Evolutionary conservation across 1,140 invertebrate species (phyloP), one percentile per base, ranked within the genome.

Genomic region (Lethrus apterus): DNA sequence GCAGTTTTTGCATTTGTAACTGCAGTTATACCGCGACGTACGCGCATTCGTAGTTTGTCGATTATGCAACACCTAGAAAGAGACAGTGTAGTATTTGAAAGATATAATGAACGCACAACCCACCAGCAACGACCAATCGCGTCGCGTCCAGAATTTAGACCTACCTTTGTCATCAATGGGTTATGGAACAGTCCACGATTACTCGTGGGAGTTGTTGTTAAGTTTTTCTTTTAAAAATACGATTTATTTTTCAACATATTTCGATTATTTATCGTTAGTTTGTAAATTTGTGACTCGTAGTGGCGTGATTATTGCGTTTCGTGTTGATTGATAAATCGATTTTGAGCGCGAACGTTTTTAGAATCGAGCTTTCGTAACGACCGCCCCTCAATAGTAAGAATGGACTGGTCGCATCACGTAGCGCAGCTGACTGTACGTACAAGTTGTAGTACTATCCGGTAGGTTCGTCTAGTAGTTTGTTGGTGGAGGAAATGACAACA

Each of bases 81-180:
- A 55, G 57, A 62, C 48, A 48, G 56, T 50, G 48, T 42, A 54
- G 49, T 38, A 41, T 41, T 47, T 50, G 50, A 52, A 56, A 55
- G 56, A 54, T 54, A 51, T 52, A 57, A 60, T 57, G 56, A 60
- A 57, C 53, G 53, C 52, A 61, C 52, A 52, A 51, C 57, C 56
- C 54, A 53, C 53, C 32, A 34, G 29, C 45, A 52, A 43, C 50
- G 49, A 55, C 64, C 64, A 66, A 66, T 66, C 55, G 56, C 51
- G 56, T 52, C 38, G 51, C 54, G 52, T 50, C 50, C 55, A 52
- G 55, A 58, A 58, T 60, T 55, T 61, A 57, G 53, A 60, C 59
- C 63, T 62, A 64, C 62, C 60, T 65, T 65, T 65, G 62, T 67
- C 65, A 67, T 67, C 65, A 67, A 67, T 67, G 65, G 62, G 59